Percentiles rank a stretch among this genome's conserved stretches.
Evolutionary conservation across 2,888 invertebrate genomes (phyloP).

Genomic region (Tipula unca): DNA sequence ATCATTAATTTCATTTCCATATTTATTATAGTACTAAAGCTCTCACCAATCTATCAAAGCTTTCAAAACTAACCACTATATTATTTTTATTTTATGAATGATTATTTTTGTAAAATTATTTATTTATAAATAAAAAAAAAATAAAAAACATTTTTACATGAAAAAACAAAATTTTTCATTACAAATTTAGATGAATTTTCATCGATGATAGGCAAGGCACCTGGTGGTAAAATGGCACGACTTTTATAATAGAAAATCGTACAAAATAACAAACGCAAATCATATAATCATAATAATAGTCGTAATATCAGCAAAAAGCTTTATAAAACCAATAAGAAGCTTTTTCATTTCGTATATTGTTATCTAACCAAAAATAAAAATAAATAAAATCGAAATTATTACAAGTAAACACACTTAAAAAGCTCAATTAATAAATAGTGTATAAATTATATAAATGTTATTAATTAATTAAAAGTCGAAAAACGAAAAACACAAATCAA

Average conservation of each 20-base stretch:
- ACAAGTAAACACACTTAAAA: conserved; percentile 9
- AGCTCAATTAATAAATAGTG: background rate
- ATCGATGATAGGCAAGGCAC: conserved; percentile 42
- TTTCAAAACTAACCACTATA: background rate
- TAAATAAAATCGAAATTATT: background rate
- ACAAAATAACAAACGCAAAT: conserved; percentile 1
- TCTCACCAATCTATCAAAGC: background rate
- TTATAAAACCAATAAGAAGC: background rate
- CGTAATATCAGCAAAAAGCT: background rate
- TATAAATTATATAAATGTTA: background rate
- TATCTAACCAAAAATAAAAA: background rate
- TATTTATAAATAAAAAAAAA: background rate
- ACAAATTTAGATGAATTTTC: conserved; percentile 41
- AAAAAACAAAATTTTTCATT: background rate
- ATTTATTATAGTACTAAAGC: background rate
- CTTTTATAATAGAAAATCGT: conserved; percentile 33
- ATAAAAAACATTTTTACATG: background rate
- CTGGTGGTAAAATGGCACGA: conserved; percentile 42
- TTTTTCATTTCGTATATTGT: background rate
- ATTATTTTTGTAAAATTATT: background rate
- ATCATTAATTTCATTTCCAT: background rate
- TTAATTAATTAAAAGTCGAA: background rate
- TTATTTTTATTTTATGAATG: background rate
- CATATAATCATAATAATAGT: background rate
- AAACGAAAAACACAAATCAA: background rate